These are phyloP conservation scores for Atta texana DNA, from an alignment of 1,140 invertebrate species.

Conservation along the genomic window DNA sequence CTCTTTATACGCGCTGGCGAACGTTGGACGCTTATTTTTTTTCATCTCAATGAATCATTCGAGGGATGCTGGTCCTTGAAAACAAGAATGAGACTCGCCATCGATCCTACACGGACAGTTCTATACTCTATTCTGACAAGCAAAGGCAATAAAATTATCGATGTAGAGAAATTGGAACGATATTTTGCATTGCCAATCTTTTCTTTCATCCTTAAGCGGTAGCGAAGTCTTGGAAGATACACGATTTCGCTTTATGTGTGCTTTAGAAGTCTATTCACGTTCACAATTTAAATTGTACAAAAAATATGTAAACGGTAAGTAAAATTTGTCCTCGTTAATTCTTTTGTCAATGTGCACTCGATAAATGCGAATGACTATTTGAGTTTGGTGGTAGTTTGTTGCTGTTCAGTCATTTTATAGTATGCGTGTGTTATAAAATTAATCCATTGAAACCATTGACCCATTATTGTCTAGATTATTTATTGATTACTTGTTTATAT, in stretches of 20 bases:
- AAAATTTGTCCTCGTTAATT: neutral
- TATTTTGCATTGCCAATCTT: constrained; percentile 20
- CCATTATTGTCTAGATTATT: constrained; percentile 1
- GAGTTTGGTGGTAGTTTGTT: too few relatives aligned
- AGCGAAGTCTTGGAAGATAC: neutral
- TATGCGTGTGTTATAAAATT: too few relatives aligned
- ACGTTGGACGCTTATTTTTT: constrained; percentile 20
- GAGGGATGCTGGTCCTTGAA: constrained; percentile 7
- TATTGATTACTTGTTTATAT: neutral
- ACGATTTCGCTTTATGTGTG: neutral
- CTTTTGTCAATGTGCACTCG: neutral
- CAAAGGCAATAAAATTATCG: constrained; percentile 12
- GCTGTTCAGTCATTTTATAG: too few relatives aligned
- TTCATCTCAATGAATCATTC: constrained; percentile 14
- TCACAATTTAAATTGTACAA: neutral
- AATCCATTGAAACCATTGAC: neutral
- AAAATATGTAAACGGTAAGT: neutral
- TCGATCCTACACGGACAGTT: neutral
- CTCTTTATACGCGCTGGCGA: constrained; percentile 21
- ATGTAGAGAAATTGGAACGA: constrained; percentile 45
- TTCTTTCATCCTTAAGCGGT: neutral
- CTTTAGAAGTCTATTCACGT: neutral
- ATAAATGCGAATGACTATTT: too few relatives aligned
- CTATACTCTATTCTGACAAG: constrained; percentile 12
- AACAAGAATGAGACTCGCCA: constrained; percentile 31